Conservation (phyloP, 2,888 invertebrate species). For the Enchytraeus crypticus region DNA sequence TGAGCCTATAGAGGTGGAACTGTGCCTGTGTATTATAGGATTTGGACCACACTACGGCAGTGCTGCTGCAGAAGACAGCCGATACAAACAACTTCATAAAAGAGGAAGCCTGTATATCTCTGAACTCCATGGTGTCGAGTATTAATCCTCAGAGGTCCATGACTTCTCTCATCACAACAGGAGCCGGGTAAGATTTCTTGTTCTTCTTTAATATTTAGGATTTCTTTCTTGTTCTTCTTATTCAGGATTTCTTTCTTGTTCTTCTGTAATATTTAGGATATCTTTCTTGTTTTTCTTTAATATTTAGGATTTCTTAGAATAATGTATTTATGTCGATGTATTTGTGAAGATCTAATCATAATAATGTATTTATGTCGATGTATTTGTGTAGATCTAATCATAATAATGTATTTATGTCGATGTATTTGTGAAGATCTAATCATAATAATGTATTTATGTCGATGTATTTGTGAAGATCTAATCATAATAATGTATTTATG, state of each 20-base stretch:
- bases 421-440: too few relatives aligned
- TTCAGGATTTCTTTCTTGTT: neutral
- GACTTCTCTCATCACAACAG: conserved; percentile 44
- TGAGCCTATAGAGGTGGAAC: neutral
- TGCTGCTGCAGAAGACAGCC: conserved; percentile 75
- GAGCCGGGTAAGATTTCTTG: conserved; percentile 43
- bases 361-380: too few relatives aligned
- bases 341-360: too few relatives aligned
- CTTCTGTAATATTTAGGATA: too few relatives aligned
- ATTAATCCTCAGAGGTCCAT: conserved; percentile 56
- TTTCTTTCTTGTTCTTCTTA: neutral
- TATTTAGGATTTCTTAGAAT: too few relatives aligned
- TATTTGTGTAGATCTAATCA: too few relatives aligned
- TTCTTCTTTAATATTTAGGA: neutral
- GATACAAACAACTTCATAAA: conserved; percentile 82
- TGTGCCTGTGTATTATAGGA: conserved; percentile 54
- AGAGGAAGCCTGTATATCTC: conserved; percentile 73
- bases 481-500: too few relatives aligned
- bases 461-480: too few relatives aligned
- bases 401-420: too few relatives aligned
- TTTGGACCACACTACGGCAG: conserved; percentile 72
- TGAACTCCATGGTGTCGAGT: conserved; percentile 72
- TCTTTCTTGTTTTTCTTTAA: too few relatives aligned
- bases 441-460: too few relatives aligned
- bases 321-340: too few relatives aligned